Evolutionary conservation across 2,113 vertebrate genomes (phyloP).

Genomic region (Eretmochelys imbricata): DNA sequence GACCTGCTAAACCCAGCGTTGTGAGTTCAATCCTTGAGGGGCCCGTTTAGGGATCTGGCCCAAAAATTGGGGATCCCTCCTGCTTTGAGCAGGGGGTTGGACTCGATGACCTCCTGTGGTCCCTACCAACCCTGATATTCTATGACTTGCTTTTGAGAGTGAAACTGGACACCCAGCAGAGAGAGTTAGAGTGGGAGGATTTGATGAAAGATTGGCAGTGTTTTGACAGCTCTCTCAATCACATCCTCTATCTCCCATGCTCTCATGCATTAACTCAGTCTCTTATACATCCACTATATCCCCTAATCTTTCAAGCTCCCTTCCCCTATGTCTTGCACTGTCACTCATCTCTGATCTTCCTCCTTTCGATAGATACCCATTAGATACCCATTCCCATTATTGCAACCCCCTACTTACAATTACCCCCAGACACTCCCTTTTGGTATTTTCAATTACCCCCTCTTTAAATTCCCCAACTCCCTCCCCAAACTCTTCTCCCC

Average conservation of each 20-base stretch:
- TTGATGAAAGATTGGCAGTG: too few relatives aligned
- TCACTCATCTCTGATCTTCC: background rate
- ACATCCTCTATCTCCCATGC: background rate
- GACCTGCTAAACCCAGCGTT: too few relatives aligned
- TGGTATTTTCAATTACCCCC: background rate
- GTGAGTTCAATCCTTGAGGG: too few relatives aligned
- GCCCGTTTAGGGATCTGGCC: too few relatives aligned
- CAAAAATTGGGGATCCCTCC: too few relatives aligned
- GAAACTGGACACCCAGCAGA: too few relatives aligned
- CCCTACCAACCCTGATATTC: too few relatives aligned
- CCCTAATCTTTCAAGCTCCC: background rate
- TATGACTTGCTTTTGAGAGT: too few relatives aligned
- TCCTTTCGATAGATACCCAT: background rate
- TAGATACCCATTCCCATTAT: background rate
- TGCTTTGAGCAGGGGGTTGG: too few relatives aligned
- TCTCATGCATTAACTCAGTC: background rate
- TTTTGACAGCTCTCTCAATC: background rate
- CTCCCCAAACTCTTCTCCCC: background rate
- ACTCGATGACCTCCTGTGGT: too few relatives aligned
- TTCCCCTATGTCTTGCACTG: background rate
- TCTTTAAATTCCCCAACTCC: background rate
- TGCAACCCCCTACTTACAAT: background rate
- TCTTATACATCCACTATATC: background rate
- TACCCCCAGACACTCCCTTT: background rate
- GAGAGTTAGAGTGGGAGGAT: too few relatives aligned